Conservation (phyloP, 2,888 invertebrate species). For the Hirtodrosophila duncani region DNA sequence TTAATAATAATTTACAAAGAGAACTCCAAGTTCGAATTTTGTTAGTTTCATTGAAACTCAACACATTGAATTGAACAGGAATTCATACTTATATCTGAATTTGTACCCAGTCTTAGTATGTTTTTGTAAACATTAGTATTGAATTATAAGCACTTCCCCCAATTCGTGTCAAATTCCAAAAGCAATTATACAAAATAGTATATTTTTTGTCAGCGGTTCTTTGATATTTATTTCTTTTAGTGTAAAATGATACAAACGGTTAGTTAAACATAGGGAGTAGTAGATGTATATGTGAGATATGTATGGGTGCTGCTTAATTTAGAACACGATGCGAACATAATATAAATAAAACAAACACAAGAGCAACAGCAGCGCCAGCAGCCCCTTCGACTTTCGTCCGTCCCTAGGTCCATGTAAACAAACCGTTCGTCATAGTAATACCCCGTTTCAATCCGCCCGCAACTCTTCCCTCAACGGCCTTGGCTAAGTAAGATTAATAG, state of each 20-base stretch:
- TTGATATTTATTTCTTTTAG: too few species aligned
- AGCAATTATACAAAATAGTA: too few species aligned
- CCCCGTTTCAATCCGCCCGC: background rate
- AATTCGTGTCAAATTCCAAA: too few species aligned
- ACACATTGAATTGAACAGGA: too few species aligned
- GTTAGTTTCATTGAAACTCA: background rate
- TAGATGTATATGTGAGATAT: conserved; percentile 1
- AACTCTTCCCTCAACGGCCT: conserved; percentile 24
- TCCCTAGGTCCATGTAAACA: conserved; percentile 41
- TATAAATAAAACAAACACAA: conserved; percentile 52
- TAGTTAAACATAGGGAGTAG: too few species aligned
- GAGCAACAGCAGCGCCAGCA: conserved; percentile 17
- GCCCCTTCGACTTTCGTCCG: background rate
- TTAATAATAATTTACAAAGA: conserved; percentile 19
- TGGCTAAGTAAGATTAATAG: conserved; percentile 52
- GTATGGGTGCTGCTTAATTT: conserved; percentile 50
- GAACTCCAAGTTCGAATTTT: conserved; percentile 1
- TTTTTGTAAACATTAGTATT: too few species aligned
- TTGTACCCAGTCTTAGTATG: too few species aligned
- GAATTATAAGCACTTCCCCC: too few species aligned
- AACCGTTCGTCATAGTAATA: conserved; percentile 44
- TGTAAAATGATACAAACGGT: too few species aligned
- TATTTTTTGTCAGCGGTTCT: too few species aligned
- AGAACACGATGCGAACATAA: conserved; percentile 55
- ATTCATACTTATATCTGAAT: too few species aligned